Evolutionary conservation across 2,888 invertebrate genomes (phyloP), one percentile per base, ranked within the genome.

Genomic region (Dolichopus griseipennis): DNA sequence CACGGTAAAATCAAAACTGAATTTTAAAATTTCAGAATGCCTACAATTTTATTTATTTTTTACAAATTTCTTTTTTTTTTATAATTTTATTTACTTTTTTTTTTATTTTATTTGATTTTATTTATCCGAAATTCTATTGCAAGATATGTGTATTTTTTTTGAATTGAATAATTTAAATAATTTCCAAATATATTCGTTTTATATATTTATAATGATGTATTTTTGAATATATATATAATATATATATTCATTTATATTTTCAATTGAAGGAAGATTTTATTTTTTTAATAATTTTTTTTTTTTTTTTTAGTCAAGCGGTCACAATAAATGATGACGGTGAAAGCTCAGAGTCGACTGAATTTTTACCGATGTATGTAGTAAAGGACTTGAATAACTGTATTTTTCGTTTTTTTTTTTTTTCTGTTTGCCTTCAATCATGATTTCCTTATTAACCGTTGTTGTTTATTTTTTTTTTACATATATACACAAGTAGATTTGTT

Each of bases 341-440:
- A 63, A 63, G 63, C 63, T 63, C 63, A 63, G 63, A 63, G 63
- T 63, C 63, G 63, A 63, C 63, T 63, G 63, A 62, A 27, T 4
- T 63, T 63, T 20, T 6, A 61, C 8, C 21, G 20, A 20, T 10
- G 21, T 10, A n/a, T 61, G 10, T 21, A 21, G 8, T 7, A 61
- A 22, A 27, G 27, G 27, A 27, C 27, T 27, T 27, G 27, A 61
- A 22, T 12, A 61, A 61, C 21, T 10, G 21, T 27, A 4, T 27
- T 27, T 4, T 27, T 27, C n/a, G 8, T 61, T 52, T n/a, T 52
- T 52, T 52, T 52, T 52, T 52, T 52, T 52, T n/a, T 6, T 9
- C n/a, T 7, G 2, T 27, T 27, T 61, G 20, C 8, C 20, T 61
- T 61, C 61, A 21, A 21, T 20, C 21, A 61, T 52, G 6, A 52